These are phyloP conservation scores for Euwallacea similis DNA, from an alignment of 1,140 invertebrate species.

Conservation along the genomic window DNA sequence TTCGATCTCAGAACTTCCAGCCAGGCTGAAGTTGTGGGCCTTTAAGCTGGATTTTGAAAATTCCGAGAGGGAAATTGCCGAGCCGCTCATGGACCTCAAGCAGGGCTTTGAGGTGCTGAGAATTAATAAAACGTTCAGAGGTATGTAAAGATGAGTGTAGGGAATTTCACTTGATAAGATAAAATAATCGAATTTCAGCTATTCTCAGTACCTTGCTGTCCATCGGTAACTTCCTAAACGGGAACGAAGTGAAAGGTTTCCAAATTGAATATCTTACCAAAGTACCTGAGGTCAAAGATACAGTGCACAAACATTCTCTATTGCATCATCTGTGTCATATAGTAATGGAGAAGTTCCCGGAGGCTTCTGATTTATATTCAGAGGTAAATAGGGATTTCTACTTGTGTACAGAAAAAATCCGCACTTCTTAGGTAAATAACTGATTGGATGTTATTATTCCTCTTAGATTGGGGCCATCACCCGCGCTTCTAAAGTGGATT, in stretches of 20 bases:
- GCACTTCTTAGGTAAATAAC: not conserved
- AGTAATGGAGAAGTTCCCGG: slow-evolving; percentile 94
- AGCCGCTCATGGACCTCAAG: slow-evolving; percentile 97
- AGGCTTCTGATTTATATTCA: slow-evolving; percentile 94
- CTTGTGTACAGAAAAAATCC: not conserved
- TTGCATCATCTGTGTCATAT: slow-evolving; percentile 97
- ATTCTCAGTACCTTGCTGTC: slow-evolving; percentile 92
- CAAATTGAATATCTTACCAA: slow-evolving; percentile 97
- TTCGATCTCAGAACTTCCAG: slow-evolving; percentile 93
- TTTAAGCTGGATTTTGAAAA: slow-evolving; percentile 99
- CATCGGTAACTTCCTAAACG: slow-evolving; percentile 97
- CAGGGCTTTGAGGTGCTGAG: slow-evolving; percentile 90
- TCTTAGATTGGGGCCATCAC: slow-evolving; percentile 85
- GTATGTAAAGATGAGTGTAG: slow-evolving; percentile 44
- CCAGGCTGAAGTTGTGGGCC: slow-evolving; percentile 94
- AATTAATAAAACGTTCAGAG: slow-evolving; percentile 92
- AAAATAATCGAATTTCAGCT: slow-evolving; percentile 10
- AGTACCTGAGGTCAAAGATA: slow-evolving; percentile 99
- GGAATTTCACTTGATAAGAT: not conserved
- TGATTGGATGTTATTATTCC: slow-evolving; percentile 10
- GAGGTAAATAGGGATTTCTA: slow-evolving; percentile 67
- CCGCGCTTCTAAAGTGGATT: slow-evolving; percentile 91
- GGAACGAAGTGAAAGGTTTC: slow-evolving; percentile 93
- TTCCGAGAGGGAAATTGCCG: slow-evolving; percentile 96
- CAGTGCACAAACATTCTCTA: slow-evolving; percentile 96